Base-by-base conservation (phyloP, 2,797 vertebrate species). In the Sebastes reedi region DNA sequence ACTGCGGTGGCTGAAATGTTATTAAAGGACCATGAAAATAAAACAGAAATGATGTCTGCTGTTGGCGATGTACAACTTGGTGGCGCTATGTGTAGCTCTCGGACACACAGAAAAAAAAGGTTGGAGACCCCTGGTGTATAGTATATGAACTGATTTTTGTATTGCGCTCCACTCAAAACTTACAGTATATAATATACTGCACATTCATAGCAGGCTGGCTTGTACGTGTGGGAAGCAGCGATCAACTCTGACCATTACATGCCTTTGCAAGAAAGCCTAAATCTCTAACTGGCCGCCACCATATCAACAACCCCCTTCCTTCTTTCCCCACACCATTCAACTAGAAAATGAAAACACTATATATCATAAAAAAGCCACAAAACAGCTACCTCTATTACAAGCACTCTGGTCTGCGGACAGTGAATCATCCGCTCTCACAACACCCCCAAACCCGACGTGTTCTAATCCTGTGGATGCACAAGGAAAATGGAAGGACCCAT, bases 391-490 rank as follows among this genome's bases (percentile, higher is more conserved):
- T 27, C 52, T 42, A 12, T 69, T 71, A 42, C 56, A 55, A 30
- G 20, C 25, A 75, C 67, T 42, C 27, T 54, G 2, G n/a, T 9
- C n/a, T 14, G 13, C 36, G 34, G n/a, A 42, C 54, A 61, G 80
- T 76, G 67, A 80, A 82, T 72, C 39, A 71, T 50, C 25, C 27
- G 27, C 69, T 54, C 61, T 64, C 13, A 68, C 25, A 55, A 61
- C 24, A 46, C 14, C 42, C 11, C 11, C 12, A 75, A 67, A 80
- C 36, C 27, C 56, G 58, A 79, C 74, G 70, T 68, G 59, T 82
- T 85, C 67, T 67, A 82, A 83, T 81, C 76, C 25, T 64, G 24
- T 71, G 59, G 54, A 85, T 80, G 34, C 73, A 82, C 68, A 73
- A 6, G 13, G 9, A 85, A 86, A 85, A 79, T 79, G 46, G 46